Evolutionary conservation across 2,113 vertebrate species (phyloP).

Genomic region (Lophius piscatorius): DNA sequence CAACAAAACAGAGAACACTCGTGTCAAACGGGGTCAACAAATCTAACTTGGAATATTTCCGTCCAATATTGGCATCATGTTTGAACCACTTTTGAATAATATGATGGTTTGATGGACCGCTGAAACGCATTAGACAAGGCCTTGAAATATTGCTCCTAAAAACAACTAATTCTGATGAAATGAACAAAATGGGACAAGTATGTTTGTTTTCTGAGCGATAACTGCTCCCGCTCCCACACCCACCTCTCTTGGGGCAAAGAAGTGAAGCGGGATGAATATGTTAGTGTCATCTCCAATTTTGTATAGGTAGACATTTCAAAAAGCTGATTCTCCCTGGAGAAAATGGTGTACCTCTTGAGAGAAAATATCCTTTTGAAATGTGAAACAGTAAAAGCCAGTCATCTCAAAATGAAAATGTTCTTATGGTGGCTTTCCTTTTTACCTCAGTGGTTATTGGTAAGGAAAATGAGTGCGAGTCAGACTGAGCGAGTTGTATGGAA

Average conservation of each 20-base stretch:
- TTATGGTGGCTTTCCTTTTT: constrained; percentile 67
- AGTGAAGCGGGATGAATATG: constrained; percentile 72
- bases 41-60: constrained; percentile 12
- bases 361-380: constrained; percentile 74
- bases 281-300: constrained; percentile 77
- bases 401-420: constrained; percentile 72
- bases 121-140: too few species aligned
- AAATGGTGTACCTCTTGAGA: constrained; percentile 65
- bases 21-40: constrained; percentile 36
- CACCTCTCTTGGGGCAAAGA: constrained; percentile 44
- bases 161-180: constrained; percentile 42
- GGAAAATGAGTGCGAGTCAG: constrained; percentile 16
- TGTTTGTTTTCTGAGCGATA: constrained; percentile 47
- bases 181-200: constrained; percentile 22
- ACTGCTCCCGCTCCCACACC: constrained; percentile 15
- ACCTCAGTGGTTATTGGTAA: constrained; percentile 55
- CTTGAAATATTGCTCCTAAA: too few species aligned
- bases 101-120: too few species aligned
- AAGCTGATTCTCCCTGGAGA: constrained; percentile 69
- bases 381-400: constrained; percentile 70
- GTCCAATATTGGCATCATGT: constrained; percentile 22
- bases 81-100: too few species aligned
- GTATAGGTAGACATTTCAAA: constrained; percentile 76
- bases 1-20: constrained; percentile 16
- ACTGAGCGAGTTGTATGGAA: constrained; percentile 19